These are phyloP conservation scores for Pheucticus melanocephalus DNA, from an alignment of 2,113 vertebrate species.

Conservation along the genomic window DNA sequence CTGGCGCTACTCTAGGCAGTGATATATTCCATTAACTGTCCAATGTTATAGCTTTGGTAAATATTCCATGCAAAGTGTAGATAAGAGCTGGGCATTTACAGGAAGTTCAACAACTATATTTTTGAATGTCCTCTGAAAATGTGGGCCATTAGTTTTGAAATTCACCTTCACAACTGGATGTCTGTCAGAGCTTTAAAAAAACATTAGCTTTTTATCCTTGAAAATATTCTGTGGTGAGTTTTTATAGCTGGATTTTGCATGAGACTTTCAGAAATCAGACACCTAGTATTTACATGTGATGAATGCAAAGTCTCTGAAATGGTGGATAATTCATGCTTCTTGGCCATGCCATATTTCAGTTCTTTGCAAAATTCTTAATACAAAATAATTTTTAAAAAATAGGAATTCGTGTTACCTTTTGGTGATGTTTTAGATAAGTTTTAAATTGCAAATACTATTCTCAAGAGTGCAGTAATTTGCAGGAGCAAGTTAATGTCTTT, in stretches of 20 bases:
- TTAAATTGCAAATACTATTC: constrained; percentile 29
- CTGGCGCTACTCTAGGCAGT: constrained; percentile 38
- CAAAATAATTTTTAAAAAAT: not conserved
- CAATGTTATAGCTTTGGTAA: not conserved
- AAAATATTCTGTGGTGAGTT: constrained; percentile 45
- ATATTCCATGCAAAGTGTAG: constrained; percentile 25
- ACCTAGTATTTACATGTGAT: constrained; percentile 43
- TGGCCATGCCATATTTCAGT: constrained; percentile 10
- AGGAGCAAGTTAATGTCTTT: constrained; percentile 18
- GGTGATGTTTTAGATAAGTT: constrained; percentile 45
- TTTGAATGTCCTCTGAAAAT: constrained; percentile 25
- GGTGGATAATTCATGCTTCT: constrained; percentile 35
- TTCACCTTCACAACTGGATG: not conserved
- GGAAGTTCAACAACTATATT: constrained; percentile 4
- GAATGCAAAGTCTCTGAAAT: constrained; percentile 37
- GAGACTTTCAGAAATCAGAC: constrained; percentile 37
- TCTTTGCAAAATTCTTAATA: constrained; percentile 29
- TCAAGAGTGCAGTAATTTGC: constrained; percentile 42
- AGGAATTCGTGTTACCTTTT: constrained; percentile 38
- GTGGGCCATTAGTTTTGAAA: not conserved
- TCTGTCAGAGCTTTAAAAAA: constrained; percentile 40
- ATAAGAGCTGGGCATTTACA: constrained; percentile 20
- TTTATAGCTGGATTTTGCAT: constrained; percentile 63
- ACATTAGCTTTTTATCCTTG: constrained; percentile 36
- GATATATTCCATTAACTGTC: constrained; percentile 1